A percentile compares a stretch with the other conserved stretches of the same genome.
These are phyloP conservation scores for Fistularia tabacaria DNA, from an alignment of 2,797 vertebrate species.

Conservation along the genomic window DNA sequence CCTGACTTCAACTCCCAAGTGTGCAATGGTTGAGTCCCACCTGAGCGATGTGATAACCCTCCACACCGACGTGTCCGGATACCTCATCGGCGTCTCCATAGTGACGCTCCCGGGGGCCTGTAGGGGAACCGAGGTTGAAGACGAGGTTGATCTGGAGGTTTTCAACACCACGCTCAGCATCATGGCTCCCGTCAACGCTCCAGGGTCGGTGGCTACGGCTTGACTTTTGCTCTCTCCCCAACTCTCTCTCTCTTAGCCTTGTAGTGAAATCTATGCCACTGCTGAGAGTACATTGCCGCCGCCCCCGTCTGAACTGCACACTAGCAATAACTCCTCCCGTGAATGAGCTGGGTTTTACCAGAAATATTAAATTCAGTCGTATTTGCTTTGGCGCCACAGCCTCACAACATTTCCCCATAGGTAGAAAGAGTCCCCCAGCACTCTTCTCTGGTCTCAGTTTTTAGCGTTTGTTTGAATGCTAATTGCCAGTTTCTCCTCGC, in stretches of 20 bases:
- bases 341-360: neutral
- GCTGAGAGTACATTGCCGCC: neutral
- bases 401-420: slow-evolving; percentile 8
- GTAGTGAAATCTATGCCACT: neutral
- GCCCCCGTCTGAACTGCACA: neutral
- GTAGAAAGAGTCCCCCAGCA: slow-evolving; percentile 6
- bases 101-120: slow-evolving; percentile 85
- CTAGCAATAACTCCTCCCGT: slow-evolving; percentile 2
- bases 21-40: slow-evolving; percentile 87
- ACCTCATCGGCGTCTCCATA: slow-evolving; percentile 84
- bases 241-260: neutral
- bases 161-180: slow-evolving; percentile 86
- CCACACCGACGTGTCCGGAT: slow-evolving; percentile 83
- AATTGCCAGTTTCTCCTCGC: slow-evolving; percentile 24
- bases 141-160: slow-evolving; percentile 83
- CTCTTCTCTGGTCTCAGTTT: slow-evolving; percentile 11
- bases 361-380: slow-evolving; percentile 22
- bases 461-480: slow-evolving; percentile 20
- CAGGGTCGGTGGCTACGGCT: slow-evolving; percentile 73
- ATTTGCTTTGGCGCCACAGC: slow-evolving; percentile 8
- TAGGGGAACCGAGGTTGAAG: slow-evolving; percentile 81
- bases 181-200: slow-evolving; percentile 76
- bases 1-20: slow-evolving; percentile 60
- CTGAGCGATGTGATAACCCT: slow-evolving; percentile 87
- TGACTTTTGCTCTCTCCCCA: neutral